Percentiles rank a stretch among this genome's conserved stretches.
phyloP scores from a whole-genome alignment of 2,888 invertebrate species.

The Meteorus cinctellus region DNA sequence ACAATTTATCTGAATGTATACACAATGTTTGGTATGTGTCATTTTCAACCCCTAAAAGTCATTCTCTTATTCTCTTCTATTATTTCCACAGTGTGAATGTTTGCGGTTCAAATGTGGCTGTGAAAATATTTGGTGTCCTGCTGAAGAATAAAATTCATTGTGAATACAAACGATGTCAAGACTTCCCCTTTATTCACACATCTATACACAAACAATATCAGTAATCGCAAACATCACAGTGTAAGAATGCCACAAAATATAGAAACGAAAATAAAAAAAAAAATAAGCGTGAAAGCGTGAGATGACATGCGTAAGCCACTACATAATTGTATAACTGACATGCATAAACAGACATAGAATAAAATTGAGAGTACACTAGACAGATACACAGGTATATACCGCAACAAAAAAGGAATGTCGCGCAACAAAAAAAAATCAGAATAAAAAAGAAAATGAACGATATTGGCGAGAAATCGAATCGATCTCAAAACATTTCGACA shows the following conservation, averaged over 20 bases:
- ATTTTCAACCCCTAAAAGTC: conserved; percentile 40
- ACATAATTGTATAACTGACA: conserved; percentile 10
- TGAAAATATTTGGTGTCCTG: conserved; percentile 68
- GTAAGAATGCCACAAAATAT: background rate
- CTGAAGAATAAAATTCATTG: conserved; percentile 51
- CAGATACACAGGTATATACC: background rate
- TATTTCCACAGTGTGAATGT: conserved; percentile 13
- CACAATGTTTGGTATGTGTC: conserved; percentile 37
- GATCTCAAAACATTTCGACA: conserved; percentile 36
- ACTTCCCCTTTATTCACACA: background rate
- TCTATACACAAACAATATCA: background rate
- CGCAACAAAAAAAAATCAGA: background rate
- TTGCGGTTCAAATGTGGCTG: conserved; percentile 60
- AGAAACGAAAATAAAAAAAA: conserved; percentile 2
- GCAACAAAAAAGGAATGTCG: background rate
- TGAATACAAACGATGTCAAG: conserved; percentile 19
- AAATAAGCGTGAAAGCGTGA: conserved; percentile 27
- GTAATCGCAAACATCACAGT: conserved; percentile 7
- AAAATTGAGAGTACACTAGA: background rate
- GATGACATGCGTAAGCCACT: conserved; percentile 30
- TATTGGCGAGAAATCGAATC: conserved; percentile 22
- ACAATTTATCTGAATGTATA: background rate
- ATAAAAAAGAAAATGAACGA: background rate
- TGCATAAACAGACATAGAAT: background rate
- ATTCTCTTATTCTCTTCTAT: conserved; percentile 33